A percentile compares a stretch with the other conserved stretches of the same genome.
Evolutionary conservation across 1,140 invertebrate genomes (phyloP).

Genomic region (Potamilus streckersoni): DNA sequence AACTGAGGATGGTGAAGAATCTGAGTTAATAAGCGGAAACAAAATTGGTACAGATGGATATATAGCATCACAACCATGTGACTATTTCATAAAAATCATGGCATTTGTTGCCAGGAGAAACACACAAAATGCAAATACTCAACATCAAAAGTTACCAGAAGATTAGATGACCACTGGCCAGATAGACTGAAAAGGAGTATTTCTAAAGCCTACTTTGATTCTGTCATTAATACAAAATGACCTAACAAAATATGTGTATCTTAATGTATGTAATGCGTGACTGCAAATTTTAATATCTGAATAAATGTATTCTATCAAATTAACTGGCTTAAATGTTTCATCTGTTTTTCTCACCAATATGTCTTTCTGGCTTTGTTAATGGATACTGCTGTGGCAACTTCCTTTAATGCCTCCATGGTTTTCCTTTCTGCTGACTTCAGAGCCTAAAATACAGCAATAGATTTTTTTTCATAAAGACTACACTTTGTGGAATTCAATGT

Average conservation of each 20-base stretch:
- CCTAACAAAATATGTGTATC: not conserved
- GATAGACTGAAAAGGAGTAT: too few relatives aligned
- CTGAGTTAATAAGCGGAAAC: too few relatives aligned
- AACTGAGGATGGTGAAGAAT: too few relatives aligned
- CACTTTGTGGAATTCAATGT: not conserved
- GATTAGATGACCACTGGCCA: too few relatives aligned
- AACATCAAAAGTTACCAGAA: too few relatives aligned
- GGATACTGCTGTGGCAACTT: slow-evolving; percentile 79
- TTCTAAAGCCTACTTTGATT: too few relatives aligned
- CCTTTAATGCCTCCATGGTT: slow-evolving; percentile 94
- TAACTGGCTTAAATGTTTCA: not conserved
- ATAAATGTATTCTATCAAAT: not conserved
- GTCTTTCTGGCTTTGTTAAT: slow-evolving; percentile 93
- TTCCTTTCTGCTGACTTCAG: slow-evolving; percentile 96
- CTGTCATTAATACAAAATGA: too few relatives aligned
- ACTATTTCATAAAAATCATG: too few relatives aligned
- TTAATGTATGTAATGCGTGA: not conserved
- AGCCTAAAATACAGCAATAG: slow-evolving; percentile 70
- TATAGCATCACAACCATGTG: too few relatives aligned
- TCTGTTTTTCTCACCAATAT: slow-evolving; percentile 65
- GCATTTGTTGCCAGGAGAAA: too few relatives aligned
- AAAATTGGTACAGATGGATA: too few relatives aligned
- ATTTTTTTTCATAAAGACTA: not conserved
- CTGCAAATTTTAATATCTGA: not conserved
- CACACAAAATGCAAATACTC: too few relatives aligned